Conservation (phyloP, 2,888 invertebrate genomes). For the Axea sp. region DNA sequence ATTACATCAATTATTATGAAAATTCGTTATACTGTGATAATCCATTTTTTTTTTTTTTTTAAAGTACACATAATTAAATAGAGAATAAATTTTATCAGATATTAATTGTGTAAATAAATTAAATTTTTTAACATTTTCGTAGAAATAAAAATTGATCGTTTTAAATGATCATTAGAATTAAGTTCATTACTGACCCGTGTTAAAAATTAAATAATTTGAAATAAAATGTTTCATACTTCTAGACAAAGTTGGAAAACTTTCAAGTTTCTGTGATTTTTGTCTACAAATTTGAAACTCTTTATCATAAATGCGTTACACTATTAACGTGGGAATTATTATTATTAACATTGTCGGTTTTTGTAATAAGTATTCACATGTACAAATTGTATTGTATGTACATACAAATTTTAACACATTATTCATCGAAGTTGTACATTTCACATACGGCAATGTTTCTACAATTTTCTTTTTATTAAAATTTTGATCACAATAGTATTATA, state of each 20-base stretch:
- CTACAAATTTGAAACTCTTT: too few relatives aligned
- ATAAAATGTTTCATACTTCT: too few relatives aligned
- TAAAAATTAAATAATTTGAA: too few relatives aligned
- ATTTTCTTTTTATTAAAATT: not conserved
- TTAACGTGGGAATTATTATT: conserved; percentile 6
- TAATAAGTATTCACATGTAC: conserved; percentile 24
- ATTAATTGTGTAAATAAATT: conserved; percentile 34
- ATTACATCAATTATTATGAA: conserved; percentile 11
- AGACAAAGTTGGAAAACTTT: too few relatives aligned
- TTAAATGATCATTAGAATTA: conserved; percentile 5
- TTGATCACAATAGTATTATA: conserved; percentile 4
- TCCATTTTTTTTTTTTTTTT: conserved; percentile 19
- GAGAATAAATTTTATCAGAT: not conserved
- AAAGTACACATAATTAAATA: conserved; percentile 10
- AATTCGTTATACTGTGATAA: conserved; percentile 45
- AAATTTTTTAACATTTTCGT: conserved; percentile 6
- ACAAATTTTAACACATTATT: conserved; percentile 22
- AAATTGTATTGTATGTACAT: conserved; percentile 53
- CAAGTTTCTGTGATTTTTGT: too few relatives aligned
- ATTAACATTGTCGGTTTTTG: conserved; percentile 4
- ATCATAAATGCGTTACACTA: too few relatives aligned
- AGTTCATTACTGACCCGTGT: too few relatives aligned
- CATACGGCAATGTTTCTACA: not conserved
- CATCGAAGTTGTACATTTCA: conserved; percentile 14
- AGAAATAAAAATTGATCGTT: conserved; percentile 1